Percentiles rank a stretch among this genome's conserved stretches.
These are phyloP conservation scores for Torymus aiolomorphi DNA, from an alignment of 2,888 invertebrate species.

Conservation along the genomic window DNA sequence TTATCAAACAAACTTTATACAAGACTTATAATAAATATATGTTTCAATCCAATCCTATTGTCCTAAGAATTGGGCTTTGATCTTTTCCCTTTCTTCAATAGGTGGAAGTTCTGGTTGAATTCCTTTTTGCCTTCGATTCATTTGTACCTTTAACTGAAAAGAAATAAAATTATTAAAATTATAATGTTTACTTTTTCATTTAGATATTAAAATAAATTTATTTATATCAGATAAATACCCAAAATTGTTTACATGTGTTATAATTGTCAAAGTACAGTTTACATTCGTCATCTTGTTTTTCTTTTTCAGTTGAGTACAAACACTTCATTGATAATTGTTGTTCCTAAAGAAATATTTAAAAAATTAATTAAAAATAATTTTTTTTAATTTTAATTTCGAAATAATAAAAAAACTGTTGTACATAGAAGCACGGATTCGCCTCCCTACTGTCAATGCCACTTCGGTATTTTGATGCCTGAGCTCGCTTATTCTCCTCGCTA, in stretches of 20 bases:
- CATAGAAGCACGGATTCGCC: conserved; percentile 43
- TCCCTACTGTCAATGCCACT: too few relatives aligned
- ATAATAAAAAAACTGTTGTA: conserved; percentile 1
- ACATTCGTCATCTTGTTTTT: conserved; percentile 9
- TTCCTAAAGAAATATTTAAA: conserved; percentile 39
- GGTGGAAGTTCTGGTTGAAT: conserved; percentile 83
- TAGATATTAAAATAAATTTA: not conserved
- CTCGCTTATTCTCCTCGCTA: too few relatives aligned
- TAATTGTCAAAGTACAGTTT: conserved; percentile 41
- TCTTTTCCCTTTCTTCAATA: conserved; percentile 81
- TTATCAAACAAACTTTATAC: not conserved
- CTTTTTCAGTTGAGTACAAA: conserved; percentile 15
- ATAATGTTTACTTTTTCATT: not conserved
- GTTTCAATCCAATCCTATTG: not conserved
- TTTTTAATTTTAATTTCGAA: not conserved
- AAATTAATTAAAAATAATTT: conserved; percentile 3
- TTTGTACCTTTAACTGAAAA: conserved; percentile 78
- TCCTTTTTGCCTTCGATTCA: conserved; percentile 80
- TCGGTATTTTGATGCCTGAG: too few relatives aligned
- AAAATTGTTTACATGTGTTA: conserved; percentile 47
- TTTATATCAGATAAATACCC: conserved; percentile 31
- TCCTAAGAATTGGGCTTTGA: conserved; percentile 80
- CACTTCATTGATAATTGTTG: conserved; percentile 30
- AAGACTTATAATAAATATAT: not conserved
- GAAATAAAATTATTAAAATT: conserved; percentile 59